A percentile compares a stretch with the other conserved stretches of the same genome.
Evolutionary conservation across 2,888 invertebrate species (phyloP).

Genomic region (Hedya salicella): DNA sequence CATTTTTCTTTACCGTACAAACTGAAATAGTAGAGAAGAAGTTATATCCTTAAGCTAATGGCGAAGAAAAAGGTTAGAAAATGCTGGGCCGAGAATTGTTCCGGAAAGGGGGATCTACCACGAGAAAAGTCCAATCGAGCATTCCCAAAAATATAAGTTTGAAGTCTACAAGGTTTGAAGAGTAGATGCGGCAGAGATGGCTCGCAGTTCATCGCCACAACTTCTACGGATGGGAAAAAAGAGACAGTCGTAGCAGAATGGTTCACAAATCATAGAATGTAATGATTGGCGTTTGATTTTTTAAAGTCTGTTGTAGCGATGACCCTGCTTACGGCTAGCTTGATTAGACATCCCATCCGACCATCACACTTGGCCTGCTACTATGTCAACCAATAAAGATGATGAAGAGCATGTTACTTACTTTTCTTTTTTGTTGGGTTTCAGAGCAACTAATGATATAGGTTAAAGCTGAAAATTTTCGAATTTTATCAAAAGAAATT

Average conservation of each 20-base stretch:
- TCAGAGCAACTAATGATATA: no score
- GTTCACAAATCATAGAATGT: neutral
- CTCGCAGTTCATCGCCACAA: slow-evolving; percentile 19
- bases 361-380: slow-evolving; percentile 6
- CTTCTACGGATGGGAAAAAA: neutral
- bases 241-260: neutral
- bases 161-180: slow-evolving; percentile 30
- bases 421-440: no score
- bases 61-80: slow-evolving; percentile 39
- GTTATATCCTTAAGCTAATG: neutral
- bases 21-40: slow-evolving; percentile 4
- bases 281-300: neutral
- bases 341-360: slow-evolving; percentile 17
- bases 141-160: slow-evolving; percentile 31
- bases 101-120: slow-evolving; percentile 36
- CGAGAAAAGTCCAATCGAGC: slow-evolving; percentile 28
- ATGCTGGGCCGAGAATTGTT: slow-evolving; percentile 28
- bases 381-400: neutral
- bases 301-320: neutral
- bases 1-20: slow-evolving; percentile 33
- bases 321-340: neutral
- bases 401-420: neutral
- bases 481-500: no score
- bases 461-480: no score
- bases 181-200: slow-evolving; percentile 18